phyloP scores from a whole-genome alignment of 2,113 vertebrate genomes.

The Pantherophis guttatus region DNA sequence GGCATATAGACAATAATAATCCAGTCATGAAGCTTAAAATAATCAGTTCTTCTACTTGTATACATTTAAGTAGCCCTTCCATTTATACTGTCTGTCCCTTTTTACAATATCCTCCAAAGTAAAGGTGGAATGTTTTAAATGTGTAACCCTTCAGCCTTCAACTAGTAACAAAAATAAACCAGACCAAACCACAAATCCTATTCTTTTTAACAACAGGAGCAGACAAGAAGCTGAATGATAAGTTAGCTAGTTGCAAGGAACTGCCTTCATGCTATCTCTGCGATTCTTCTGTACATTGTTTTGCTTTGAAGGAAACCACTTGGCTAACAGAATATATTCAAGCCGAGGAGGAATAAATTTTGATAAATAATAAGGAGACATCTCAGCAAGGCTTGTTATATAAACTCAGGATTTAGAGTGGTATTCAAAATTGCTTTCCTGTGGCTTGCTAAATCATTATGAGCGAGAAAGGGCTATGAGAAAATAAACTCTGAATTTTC shows the following conservation, averaged over 20 bases:
- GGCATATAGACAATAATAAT: not conserved
- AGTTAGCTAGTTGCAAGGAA: not conserved
- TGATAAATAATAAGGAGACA: constrained; percentile 22
- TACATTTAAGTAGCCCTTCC: not conserved
- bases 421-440: constrained; percentile 32
- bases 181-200: not conserved
- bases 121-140: not conserved
- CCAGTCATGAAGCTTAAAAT: not conserved
- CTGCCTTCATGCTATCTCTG: not conserved
- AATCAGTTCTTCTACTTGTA: not conserved
- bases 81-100: not conserved
- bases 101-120: not conserved
- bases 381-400: constrained; percentile 20
- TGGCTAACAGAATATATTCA: constrained; percentile 2
- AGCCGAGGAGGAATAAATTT: constrained; percentile 25
- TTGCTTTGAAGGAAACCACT: constrained; percentile 1
- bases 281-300: not conserved
- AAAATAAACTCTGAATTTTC: constrained; percentile 9
- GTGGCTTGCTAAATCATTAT: constrained; percentile 23
- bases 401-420: constrained; percentile 17
- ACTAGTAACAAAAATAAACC: not conserved
- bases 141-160: not conserved
- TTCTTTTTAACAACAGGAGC: not conserved
- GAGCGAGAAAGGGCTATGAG: not conserved
- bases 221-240: not conserved